phyloP scores from a whole-genome alignment of 2,888 invertebrate species.

The Herminia tarsipennalis region DNA sequence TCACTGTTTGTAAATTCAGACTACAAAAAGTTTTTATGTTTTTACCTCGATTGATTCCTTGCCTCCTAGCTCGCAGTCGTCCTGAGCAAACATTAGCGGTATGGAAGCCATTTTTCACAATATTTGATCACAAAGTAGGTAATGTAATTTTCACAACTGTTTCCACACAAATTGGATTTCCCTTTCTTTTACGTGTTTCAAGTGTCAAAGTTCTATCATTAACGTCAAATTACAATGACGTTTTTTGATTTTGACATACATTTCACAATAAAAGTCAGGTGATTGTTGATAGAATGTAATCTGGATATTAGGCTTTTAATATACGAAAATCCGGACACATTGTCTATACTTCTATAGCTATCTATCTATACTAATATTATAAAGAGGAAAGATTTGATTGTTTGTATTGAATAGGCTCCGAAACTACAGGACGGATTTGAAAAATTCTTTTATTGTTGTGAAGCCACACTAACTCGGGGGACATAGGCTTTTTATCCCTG shows the following conservation, averaged over 20 bases:
- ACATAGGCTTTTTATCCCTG: too few species aligned
- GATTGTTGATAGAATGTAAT: slow-evolving; percentile 14
- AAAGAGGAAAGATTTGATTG: too few species aligned
- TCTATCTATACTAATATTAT: too few species aligned
- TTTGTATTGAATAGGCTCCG: too few species aligned
- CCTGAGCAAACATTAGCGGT: slow-evolving; percentile 87
- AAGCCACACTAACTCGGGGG: too few species aligned
- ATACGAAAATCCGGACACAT: too few species aligned
- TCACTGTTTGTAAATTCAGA: slow-evolving; percentile 15
- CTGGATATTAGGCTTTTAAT: slow-evolving; percentile 17
- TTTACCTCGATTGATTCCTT: slow-evolving; percentile 84
- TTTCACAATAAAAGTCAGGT: slow-evolving; percentile 27
- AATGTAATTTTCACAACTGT: slow-evolving; percentile 12
- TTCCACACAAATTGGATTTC: slow-evolving; percentile 29
- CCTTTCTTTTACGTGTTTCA: slow-evolving; percentile 38
- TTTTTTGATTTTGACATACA: slow-evolving; percentile 33
- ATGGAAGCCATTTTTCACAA: slow-evolving; percentile 73
- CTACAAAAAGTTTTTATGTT: slow-evolving; percentile 15
- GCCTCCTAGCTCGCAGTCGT: slow-evolving; percentile 88
- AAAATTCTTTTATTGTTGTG: too few species aligned
- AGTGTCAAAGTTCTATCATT: neutral
- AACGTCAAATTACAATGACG: slow-evolving; percentile 7
- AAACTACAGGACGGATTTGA: too few species aligned
- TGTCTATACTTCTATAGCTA: too few species aligned
- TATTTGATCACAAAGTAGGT: slow-evolving; percentile 12